Evolutionary conservation across 2,888 invertebrate species (phyloP).

Genomic region (Schrankia costaestrigalis): DNA sequence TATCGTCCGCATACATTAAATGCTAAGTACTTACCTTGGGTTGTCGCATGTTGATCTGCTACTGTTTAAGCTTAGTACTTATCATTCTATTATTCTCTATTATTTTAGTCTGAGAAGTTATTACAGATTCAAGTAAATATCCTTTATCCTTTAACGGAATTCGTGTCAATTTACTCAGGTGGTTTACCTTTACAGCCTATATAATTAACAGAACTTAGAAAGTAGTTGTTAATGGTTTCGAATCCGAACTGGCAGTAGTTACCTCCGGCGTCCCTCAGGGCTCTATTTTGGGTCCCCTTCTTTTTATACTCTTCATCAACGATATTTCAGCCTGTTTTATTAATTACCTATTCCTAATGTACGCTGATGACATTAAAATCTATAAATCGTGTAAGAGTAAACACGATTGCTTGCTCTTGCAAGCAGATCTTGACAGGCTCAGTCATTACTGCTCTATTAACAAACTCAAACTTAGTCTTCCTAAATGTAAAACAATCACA

Average conservation of each 20-base stretch:
- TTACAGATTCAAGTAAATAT: too few species aligned
- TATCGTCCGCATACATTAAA: too few species aligned
- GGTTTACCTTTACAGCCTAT: background rate
- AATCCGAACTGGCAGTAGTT: background rate
- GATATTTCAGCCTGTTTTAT: background rate
- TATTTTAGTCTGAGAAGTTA: too few species aligned
- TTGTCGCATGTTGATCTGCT: too few species aligned
- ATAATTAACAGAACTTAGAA: background rate
- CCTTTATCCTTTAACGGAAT: background rate
- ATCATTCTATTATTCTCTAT: too few species aligned
- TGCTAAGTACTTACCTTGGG: too few species aligned
- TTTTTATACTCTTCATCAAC: too few species aligned
- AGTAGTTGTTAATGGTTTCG: background rate
- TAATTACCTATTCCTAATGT: background rate
- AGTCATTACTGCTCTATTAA: background rate
- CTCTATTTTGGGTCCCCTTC: too few species aligned
- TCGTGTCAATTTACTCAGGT: background rate
- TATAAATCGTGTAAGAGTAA: background rate
- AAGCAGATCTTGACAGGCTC: too few species aligned
- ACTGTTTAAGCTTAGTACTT: too few species aligned
- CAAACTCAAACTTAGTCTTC: background rate
- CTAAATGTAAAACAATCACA: background rate
- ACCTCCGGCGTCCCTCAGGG: too few species aligned
- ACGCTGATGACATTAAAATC: background rate
- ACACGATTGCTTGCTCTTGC: too few species aligned